Evolutionary conservation across 2,888 invertebrate genomes (phyloP).

Genomic region (Aporophyla nigra): DNA sequence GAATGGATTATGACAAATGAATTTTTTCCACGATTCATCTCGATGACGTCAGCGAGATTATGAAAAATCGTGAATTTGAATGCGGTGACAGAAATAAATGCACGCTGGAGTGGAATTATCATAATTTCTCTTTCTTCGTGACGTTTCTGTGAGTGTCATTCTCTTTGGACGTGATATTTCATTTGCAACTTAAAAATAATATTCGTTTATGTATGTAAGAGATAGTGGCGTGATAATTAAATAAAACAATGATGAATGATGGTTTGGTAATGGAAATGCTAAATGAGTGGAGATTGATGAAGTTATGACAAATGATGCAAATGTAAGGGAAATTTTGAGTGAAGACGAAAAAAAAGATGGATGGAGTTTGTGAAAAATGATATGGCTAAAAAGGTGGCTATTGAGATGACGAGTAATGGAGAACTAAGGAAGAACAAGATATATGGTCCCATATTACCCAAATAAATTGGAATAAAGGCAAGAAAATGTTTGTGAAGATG

Average conservation of each 20-base stretch:
- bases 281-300: background rate
- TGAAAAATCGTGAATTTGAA: conserved; percentile 58
- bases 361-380: background rate
- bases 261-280: background rate
- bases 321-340: background rate
- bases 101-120: conserved; percentile 43
- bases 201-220: background rate
- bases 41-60: conserved; percentile 51
- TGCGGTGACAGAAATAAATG: conserved; percentile 63
- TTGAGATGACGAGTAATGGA: background rate
- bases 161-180: conserved; percentile 12
- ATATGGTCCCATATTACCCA: background rate
- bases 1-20: conserved; percentile 45
- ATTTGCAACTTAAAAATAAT: background rate
- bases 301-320: background rate
- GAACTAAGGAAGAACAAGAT: background rate
- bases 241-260: background rate
- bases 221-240: background rate
- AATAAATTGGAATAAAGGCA: background rate
- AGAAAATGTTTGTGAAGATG: background rate
- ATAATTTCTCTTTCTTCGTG: conserved; percentile 38
- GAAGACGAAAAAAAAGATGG: background rate
- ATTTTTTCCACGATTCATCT: conserved; percentile 47
- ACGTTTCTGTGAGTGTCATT: conserved; percentile 23
- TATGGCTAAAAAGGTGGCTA: background rate